phyloP scores from a whole-genome alignment of 2,113 vertebrate species.

The Collichthys lucidus region DNA sequence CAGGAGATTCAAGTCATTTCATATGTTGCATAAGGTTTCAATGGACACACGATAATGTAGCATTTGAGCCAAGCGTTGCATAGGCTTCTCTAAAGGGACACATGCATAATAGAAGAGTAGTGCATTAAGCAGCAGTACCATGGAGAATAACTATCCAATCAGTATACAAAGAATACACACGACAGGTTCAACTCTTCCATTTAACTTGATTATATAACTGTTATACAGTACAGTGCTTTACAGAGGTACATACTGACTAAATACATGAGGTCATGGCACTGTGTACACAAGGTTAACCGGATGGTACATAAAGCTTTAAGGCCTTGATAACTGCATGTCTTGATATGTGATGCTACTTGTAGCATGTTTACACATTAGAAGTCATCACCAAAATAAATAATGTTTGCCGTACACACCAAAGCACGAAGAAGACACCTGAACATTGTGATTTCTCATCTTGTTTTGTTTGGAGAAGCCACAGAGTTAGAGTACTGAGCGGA shows the following conservation, averaged over 20 bases:
- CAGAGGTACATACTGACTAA: conserved; percentile 20
- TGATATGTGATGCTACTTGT: neutral
- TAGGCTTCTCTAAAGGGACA: conserved; percentile 56
- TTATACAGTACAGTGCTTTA: conserved; percentile 16
- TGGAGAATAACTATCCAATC: neutral
- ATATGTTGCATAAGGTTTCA: conserved; percentile 45
- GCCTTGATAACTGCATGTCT: neutral
- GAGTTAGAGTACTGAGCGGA: neutral
- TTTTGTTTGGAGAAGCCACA: neutral
- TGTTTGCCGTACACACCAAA: neutral
- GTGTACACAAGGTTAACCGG: neutral
- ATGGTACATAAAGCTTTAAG: conserved; percentile 32
- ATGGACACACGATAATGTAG: neutral
- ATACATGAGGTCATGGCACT: conserved; percentile 29
- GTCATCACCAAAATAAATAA: neutral
- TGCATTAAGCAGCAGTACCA: conserved; percentile 26
- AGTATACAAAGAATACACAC: conserved; percentile 11
- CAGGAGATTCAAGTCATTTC: conserved; percentile 40
- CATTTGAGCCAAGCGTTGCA: conserved; percentile 25
- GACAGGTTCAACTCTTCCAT: neutral
- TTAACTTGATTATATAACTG: neutral
- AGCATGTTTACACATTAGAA: conserved; percentile 19
- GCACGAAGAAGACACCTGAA: neutral
- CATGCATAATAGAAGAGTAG: conserved; percentile 30
- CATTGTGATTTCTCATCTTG: neutral